A percentile compares a stretch with the other conserved stretches of the same genome.
Evolutionary conservation across 2,113 vertebrate genomes (phyloP).

Genomic region (Solea solea): DNA sequence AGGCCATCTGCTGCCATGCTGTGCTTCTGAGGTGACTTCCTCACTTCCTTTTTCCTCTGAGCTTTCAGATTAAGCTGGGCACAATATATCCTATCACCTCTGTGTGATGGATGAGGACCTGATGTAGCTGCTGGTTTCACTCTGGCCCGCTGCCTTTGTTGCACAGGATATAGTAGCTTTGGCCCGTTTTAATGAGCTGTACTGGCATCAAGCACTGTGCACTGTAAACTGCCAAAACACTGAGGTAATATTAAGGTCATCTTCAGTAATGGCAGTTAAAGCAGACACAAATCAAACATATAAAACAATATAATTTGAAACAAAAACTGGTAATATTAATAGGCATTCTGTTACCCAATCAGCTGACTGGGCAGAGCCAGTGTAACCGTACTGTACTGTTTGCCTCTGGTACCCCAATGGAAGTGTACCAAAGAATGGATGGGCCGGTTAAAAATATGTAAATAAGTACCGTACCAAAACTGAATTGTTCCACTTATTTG

Average conservation of each 20-base stretch:
- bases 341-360: too few relatives aligned
- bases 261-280: background rate
- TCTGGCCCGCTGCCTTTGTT: conserved; percentile 28
- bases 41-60: conserved; percentile 56
- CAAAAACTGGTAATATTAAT: background rate
- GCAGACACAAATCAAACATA: too few relatives aligned
- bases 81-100: conserved; percentile 21
- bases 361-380: too few relatives aligned
- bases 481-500: background rate
- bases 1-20: conserved; percentile 76
- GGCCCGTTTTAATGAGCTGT: conserved; percentile 19
- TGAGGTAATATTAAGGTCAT: conserved; percentile 27
- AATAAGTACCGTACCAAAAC: too few relatives aligned
- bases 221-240: conserved; percentile 8
- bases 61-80: conserved; percentile 49
- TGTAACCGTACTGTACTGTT: too few relatives aligned
- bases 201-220: background rate
- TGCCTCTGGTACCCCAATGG: too few relatives aligned
- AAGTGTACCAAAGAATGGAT: too few relatives aligned
- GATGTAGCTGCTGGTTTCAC: conserved; percentile 52
- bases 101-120: conserved; percentile 22
- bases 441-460: too few relatives aligned
- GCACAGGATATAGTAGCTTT: conserved; percentile 7
- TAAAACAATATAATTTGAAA: background rate
- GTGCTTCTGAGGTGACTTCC: conserved; percentile 65